Evolutionary conservation across 2,888 invertebrate genomes (phyloP), one percentile per base, ranked within the genome.

Genomic region (Drosophila neonasuta): DNA sequence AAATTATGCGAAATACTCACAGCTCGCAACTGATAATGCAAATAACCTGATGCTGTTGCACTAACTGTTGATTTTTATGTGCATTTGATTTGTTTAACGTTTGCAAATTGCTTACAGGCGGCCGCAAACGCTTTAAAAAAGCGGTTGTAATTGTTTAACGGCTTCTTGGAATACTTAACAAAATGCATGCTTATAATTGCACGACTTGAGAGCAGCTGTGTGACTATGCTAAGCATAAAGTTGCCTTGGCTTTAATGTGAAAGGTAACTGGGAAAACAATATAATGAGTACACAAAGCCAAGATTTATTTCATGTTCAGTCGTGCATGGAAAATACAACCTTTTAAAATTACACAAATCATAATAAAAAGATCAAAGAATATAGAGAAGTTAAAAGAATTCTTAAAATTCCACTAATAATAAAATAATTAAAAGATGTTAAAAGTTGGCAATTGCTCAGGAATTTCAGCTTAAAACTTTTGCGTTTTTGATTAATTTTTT

Each of bases 1-100:
- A 83, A 80, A 83, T 81, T 81, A 79, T 77, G 72, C 77, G 61
- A 71, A 71, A 72, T 68, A 74, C 60, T 57, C 44, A 32, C 20
- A 17, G 72, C 60, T 57, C 44, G 41, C 20, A 15, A 39, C 51
- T 61, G 68, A 68, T 71, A 79, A 68, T 63, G 61, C 45, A 54
- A 63, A 68, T 74, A 68, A 42, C 57, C 49, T 50, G 73, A 70
- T 70, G 13, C 13, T 55, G 10, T 15, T 15, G 4, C 20, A n/a
- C 13, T 13, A 55, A 34, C 54, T 55, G 36, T 64, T 44, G 36
- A 39, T 9, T 34, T 59, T 32, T 50, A 67, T 56, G 36, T 30
- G 15, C 17, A 51, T 60, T 68, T 67, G 34, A 60, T 60, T 70
- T 64, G 52, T 55, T 69, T 45, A 44, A 29, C n/a, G 39, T 51